phyloP scores from a whole-genome alignment of 2,888 invertebrate species.

The Acrobasis suavella region DNA sequence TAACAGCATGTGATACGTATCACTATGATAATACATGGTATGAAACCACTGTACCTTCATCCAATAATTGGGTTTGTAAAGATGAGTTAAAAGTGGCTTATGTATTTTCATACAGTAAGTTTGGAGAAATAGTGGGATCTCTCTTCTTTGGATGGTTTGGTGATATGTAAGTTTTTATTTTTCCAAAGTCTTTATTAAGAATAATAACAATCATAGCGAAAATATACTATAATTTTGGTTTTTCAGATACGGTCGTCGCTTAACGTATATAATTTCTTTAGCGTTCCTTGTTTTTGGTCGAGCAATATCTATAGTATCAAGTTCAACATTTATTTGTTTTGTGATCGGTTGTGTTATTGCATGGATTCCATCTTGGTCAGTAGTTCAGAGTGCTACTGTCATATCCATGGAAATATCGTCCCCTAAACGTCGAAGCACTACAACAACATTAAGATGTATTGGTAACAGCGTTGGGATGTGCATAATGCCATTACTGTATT shows the following conservation, averaged over 20 bases:
- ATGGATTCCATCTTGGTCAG: constrained; percentile 56
- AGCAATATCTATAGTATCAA: constrained; percentile 47
- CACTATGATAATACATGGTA: constrained; percentile 60
- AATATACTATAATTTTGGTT: not conserved
- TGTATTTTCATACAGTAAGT: constrained; percentile 51
- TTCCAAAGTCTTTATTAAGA: no score
- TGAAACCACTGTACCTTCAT: constrained; percentile 51
- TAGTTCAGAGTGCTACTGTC: constrained; percentile 49
- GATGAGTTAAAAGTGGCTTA: constrained; percentile 56
- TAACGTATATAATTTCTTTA: constrained; percentile 52
- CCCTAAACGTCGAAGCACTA: constrained; percentile 46
- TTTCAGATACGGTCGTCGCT: constrained; percentile 62
- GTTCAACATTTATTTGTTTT: constrained; percentile 49
- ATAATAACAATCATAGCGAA: not conserved
- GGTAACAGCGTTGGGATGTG: constrained; percentile 50
- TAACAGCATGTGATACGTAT: constrained; percentile 52
- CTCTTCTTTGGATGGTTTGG: constrained; percentile 63
- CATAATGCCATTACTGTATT: constrained; percentile 55
- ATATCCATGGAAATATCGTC: constrained; percentile 63
- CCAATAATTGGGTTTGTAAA: constrained; percentile 63
- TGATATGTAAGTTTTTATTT: constrained; percentile 49
- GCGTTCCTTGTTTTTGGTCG: constrained; percentile 53
- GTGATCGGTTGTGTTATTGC: constrained; percentile 52
- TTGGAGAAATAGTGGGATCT: constrained; percentile 57
- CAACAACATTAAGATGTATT: constrained; percentile 48